These are phyloP conservation scores for Trachelus troglodyta DNA, from an alignment of 2,888 invertebrate species.

Conservation along the genomic window DNA sequence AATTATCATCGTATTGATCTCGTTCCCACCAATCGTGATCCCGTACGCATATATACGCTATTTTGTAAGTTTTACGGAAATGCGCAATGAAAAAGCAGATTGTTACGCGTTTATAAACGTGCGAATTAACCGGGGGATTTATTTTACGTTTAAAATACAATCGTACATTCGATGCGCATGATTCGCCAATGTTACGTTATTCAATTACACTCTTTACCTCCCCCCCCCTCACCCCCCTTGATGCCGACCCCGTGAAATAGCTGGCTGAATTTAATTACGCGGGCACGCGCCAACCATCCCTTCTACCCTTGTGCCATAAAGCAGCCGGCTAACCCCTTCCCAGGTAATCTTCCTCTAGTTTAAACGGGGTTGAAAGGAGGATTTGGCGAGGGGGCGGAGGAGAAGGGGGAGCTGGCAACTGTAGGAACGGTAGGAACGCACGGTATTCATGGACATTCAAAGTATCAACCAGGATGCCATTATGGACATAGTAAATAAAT, in stretches of 20 bases:
- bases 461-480: neutral
- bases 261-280: neutral
- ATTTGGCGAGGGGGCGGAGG: no score
- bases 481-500: neutral
- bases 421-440: neutral
- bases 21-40: neutral
- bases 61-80: neutral
- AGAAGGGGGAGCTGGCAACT: rapidly evolving
- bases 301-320: neutral
- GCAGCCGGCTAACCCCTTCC: neutral
- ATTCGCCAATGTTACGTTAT: neutral
- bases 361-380: neutral
- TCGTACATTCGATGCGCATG: neutral
- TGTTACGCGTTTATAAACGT: neutral
- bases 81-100: neutral
- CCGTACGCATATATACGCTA: neutral
- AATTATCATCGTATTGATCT: neutral
- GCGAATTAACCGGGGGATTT: neutral
- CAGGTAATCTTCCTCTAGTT: neutral
- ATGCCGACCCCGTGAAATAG: neutral
- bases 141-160: no score
- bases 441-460: neutral
- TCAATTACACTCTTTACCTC: neutral
- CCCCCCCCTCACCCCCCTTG: neutral
- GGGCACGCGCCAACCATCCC: neutral